These are phyloP conservation scores for Sebastes schlegelii DNA, from an alignment of 2,113 vertebrate genomes.

Conservation along the genomic window DNA sequence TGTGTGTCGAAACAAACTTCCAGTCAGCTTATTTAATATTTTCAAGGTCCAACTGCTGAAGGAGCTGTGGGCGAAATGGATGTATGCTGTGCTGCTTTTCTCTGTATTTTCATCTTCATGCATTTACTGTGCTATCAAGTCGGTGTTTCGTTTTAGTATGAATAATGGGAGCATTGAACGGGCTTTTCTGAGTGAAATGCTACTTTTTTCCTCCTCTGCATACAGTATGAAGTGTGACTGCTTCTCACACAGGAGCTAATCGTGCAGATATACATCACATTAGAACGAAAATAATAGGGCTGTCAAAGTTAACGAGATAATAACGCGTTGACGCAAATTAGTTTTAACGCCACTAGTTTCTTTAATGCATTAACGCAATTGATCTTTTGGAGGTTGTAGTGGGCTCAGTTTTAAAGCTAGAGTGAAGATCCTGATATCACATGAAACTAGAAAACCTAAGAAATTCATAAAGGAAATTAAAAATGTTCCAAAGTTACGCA, in stretches of 20 bases:
- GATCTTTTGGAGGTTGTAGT: too few species aligned
- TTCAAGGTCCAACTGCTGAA: constrained; percentile 8
- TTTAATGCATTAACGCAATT: too few species aligned
- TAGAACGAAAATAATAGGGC: not conserved
- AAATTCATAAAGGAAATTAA: too few species aligned
- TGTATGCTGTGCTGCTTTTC: not conserved
- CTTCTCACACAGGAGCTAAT: not conserved
- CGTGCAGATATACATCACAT: not conserved
- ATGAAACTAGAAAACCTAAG: too few species aligned
- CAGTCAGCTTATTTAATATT: not conserved
- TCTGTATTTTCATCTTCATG: not conserved
- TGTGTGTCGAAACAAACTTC: not conserved
- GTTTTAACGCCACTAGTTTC: too few species aligned
- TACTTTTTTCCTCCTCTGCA: not conserved
- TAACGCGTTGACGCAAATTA: too few species aligned
- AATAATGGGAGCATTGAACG: not conserved
- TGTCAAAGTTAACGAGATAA: too few species aligned
- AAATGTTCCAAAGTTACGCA: too few species aligned
- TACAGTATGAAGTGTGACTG: not conserved
- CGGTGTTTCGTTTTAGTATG: not conserved
- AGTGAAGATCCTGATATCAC: too few species aligned
- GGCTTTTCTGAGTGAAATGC: not conserved
- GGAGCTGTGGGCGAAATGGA: not conserved
- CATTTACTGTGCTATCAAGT: not conserved
- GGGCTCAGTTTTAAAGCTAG: too few species aligned